Evolutionary conservation across 2,113 vertebrate species (phyloP).

Genomic region (Lathamus discolor): DNA sequence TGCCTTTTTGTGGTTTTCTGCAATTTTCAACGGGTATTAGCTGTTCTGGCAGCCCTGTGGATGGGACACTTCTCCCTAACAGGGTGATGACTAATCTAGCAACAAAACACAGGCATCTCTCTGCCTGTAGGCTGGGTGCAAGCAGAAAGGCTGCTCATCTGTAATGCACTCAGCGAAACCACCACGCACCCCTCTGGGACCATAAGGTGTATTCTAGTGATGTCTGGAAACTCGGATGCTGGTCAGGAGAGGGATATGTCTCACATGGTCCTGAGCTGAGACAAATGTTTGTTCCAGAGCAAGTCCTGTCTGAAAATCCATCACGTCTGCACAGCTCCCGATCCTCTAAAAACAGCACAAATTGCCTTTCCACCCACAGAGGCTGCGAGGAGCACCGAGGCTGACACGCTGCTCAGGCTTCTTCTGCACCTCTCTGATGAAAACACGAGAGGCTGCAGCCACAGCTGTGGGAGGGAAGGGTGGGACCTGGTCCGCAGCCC

Average conservation of each 20-base stretch:
- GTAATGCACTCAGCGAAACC: background rate
- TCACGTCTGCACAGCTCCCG: background rate
- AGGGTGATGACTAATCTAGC: background rate
- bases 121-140: background rate
- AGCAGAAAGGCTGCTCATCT: background rate
- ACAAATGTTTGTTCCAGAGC: background rate
- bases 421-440: background rate
- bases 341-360: background rate
- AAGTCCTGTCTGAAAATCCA: background rate
- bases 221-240: background rate
- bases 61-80: background rate
- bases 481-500: background rate
- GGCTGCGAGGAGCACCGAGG: fast-evolving
- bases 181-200: fast-evolving
- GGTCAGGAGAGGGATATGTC: background rate
- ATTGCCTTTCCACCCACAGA: background rate
- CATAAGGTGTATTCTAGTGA: background rate
- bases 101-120: background rate
- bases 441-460: background rate
- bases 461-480: background rate
- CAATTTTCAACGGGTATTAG: background rate
- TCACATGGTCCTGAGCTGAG: background rate
- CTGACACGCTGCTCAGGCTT: background rate
- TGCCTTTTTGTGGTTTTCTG: background rate
- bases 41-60: background rate